These are phyloP conservation scores for Solenodon paradoxus DNA, from an alignment of 2,113 vertebrate species.

Conservation along the genomic window DNA sequence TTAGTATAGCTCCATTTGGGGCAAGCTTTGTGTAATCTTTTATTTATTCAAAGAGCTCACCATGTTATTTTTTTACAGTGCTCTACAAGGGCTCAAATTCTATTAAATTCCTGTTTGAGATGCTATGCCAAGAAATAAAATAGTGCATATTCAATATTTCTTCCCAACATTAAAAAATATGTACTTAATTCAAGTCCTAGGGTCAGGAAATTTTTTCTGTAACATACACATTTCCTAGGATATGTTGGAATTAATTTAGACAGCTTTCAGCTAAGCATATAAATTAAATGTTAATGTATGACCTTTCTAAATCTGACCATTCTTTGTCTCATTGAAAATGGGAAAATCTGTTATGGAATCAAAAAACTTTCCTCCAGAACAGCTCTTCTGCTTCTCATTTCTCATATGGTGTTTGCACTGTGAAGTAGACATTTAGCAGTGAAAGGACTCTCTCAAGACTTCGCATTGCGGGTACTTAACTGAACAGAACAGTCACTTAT, in stretches of 20 bases:
- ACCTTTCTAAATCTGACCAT: background rate
- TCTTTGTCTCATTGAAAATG: conserved; percentile 16
- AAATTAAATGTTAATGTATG: background rate
- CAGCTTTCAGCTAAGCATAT: background rate
- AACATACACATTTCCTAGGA: background rate
- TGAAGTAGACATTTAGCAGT: background rate
- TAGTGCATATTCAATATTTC: background rate
- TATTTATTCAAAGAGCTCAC: background rate
- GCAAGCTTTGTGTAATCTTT: background rate
- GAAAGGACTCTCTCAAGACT: background rate
- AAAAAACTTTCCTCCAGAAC: background rate
- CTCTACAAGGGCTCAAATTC: background rate
- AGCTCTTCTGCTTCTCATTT: background rate
- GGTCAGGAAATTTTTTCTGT: background rate
- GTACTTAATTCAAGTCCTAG: background rate
- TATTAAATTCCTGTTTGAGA: background rate
- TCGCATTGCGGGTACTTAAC: conserved; percentile 50
- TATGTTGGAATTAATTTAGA: background rate
- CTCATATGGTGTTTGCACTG: conserved; percentile 7
- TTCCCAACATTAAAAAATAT: background rate
- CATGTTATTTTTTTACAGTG: background rate
- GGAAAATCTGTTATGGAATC: background rate
- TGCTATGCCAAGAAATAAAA: background rate
- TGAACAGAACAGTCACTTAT: conserved; percentile 16
- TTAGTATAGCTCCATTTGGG: background rate